A percentile compares a stretch with the other conserved stretches of the same genome.
Evolutionary conservation across 2,113 vertebrate species (phyloP).

Genomic region (human (Homo sapiens)): DNA sequence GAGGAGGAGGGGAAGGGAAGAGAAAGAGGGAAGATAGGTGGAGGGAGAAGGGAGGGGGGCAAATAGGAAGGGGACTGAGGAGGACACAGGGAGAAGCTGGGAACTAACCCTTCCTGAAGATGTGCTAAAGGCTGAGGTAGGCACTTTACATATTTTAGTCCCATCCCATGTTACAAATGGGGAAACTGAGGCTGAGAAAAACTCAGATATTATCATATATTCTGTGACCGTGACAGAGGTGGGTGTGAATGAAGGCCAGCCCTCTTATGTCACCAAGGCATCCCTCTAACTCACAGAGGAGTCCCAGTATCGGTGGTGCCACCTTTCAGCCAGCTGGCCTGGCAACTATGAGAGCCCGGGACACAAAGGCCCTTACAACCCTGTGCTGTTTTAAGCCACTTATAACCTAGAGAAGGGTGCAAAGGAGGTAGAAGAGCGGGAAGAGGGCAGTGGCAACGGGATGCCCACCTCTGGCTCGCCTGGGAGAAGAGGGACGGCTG

Average conservation of each 20-base stretch:
- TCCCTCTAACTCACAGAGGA: neutral
- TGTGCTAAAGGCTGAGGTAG: neutral
- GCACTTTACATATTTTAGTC: neutral
- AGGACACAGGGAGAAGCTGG: neutral
- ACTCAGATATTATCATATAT: neutral
- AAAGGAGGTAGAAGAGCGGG: neutral
- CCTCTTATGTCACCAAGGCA: neutral
- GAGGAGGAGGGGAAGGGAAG: neutral
- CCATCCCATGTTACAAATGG: neutral
- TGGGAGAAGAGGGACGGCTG: neutral
- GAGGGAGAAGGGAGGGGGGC: neutral
- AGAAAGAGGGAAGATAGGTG: neutral
- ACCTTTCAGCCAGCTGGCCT: neutral
- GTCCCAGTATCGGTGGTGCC: neutral
- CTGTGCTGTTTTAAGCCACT: neutral
- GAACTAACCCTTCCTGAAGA: neutral
- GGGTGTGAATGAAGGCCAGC: neutral
- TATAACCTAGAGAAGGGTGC: neutral
- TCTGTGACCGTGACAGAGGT: neutral
- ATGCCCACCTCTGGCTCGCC: neutral
- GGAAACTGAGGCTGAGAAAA: neutral
- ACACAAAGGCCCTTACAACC: neutral
- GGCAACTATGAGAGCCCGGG: accelerated
- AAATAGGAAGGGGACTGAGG: neutral
- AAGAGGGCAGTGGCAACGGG: neutral